A percentile compares a stretch with the other conserved stretches of the same genome.
phyloP scores from a whole-genome alignment of 1,140 invertebrate species.

The Anastrepha ludens region DNA sequence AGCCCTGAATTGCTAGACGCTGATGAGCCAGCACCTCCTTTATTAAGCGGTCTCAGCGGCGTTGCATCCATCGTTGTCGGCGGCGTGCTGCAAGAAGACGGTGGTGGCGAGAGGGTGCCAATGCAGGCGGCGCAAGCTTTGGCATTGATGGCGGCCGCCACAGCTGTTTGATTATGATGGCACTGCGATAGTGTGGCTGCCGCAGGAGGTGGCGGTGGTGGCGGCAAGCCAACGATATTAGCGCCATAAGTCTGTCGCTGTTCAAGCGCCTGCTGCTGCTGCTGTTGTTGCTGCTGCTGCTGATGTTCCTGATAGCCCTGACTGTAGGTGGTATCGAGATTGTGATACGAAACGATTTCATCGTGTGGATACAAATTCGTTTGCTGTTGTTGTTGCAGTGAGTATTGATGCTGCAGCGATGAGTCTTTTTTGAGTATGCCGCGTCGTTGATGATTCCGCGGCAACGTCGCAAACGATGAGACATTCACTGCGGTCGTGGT shows the following conservation, averaged over 20 bases:
- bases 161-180: slow-evolving; percentile 50
- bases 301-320: slow-evolving; percentile 59
- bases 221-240: slow-evolving; percentile 65
- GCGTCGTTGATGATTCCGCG: slow-evolving; percentile 74
- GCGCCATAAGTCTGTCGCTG: slow-evolving; percentile 53
- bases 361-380: slow-evolving; percentile 70
- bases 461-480: slow-evolving; percentile 79
- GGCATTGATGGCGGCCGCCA: slow-evolving; percentile 40
- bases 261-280: slow-evolving; percentile 32
- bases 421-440: slow-evolving; percentile 72
- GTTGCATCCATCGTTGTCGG: slow-evolving; percentile 63
- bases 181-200: slow-evolving; percentile 1
- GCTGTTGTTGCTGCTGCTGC: slow-evolving; percentile 52
- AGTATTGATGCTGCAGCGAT: slow-evolving; percentile 62
- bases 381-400: slow-evolving; percentile 57
- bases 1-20: slow-evolving; percentile 66
- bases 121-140: slow-evolving; percentile 74
- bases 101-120: slow-evolving; percentile 73
- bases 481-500: slow-evolving; percentile 65
- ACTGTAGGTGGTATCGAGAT: slow-evolving; percentile 69
- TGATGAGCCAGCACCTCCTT: neutral
- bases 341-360: slow-evolving; percentile 72
- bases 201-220: slow-evolving; percentile 65
- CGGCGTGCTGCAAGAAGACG: slow-evolving; percentile 71
- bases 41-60: slow-evolving; percentile 64